These are phyloP conservation scores for Kryptolebias marmoratus DNA, from an alignment of 2,113 vertebrate genomes.

Conservation along the genomic window DNA sequence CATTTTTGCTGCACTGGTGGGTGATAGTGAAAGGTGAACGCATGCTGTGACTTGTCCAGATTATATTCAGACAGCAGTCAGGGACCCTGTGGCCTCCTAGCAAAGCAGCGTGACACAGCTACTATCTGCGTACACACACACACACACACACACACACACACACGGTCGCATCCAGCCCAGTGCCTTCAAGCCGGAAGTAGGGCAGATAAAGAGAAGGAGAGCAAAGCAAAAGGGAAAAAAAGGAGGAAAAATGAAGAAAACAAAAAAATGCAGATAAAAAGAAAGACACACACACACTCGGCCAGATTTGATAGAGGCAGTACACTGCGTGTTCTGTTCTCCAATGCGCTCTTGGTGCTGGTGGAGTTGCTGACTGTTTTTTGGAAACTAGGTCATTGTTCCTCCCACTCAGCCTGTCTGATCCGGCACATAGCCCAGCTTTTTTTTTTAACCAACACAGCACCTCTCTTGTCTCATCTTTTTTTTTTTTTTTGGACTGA, in stretches of 20 bases:
- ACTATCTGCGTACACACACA: conserved; percentile 30
- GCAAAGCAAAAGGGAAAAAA: conserved; percentile 26
- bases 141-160: conserved; percentile 41
- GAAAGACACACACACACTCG: conserved; percentile 10
- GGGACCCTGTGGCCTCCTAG: conserved; percentile 64
- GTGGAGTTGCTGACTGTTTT: conserved; percentile 65
- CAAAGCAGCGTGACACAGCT: conserved; percentile 67
- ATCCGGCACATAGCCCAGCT: conserved; percentile 59
- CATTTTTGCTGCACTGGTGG: too few relatives aligned
- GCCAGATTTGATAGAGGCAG: conserved; percentile 53
- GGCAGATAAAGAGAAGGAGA: conserved; percentile 42
- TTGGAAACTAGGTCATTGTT: conserved; percentile 79
- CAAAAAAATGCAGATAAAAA: conserved; percentile 33
- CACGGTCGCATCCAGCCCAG: conserved; percentile 20
- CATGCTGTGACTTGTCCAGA: conserved; percentile 64
- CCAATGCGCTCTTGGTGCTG: conserved; percentile 51
- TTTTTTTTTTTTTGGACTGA: conserved; percentile 19
- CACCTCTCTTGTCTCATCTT: conserved; percentile 57
- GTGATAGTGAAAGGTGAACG: conserved; percentile 5
- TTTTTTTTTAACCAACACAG: conserved; percentile 44
- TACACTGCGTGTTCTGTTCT: conserved; percentile 63
- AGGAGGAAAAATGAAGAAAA: conserved; percentile 39
- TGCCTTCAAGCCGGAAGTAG: conserved; percentile 47
- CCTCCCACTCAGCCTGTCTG: conserved; percentile 78
- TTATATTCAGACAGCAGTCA: conserved; percentile 64